phyloP scores from a whole-genome alignment of 2,797 vertebrate species.

The Phrynocephalus vlangalii region DNA sequence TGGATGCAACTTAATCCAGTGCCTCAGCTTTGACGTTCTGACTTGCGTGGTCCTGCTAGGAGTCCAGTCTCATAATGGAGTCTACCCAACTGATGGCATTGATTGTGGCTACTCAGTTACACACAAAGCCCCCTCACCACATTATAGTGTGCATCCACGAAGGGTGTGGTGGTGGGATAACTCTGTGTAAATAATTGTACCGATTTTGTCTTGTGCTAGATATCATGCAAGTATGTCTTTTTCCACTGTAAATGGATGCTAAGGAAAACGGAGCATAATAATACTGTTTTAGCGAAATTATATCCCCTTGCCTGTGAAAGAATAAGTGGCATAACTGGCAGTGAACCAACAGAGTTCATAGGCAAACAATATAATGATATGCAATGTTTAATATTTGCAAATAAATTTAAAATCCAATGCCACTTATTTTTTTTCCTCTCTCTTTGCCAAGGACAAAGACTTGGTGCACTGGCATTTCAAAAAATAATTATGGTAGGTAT shows the following conservation, averaged over 20 bases:
- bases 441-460: conserved; percentile 17
- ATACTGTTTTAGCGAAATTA: background rate
- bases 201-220: background rate
- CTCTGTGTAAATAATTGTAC: too few relatives aligned
- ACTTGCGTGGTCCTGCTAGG: too few relatives aligned
- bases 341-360: conserved; percentile 15
- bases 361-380: conserved; percentile 13
- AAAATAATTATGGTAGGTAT: background rate
- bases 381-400: conserved; percentile 18
- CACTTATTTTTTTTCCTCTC: background rate
- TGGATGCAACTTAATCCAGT: too few relatives aligned
- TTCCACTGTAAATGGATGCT: background rate
- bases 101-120: too few relatives aligned
- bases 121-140: too few relatives aligned
- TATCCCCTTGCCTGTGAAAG: background rate
- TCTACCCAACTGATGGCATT: too few relatives aligned
- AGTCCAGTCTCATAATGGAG: too few relatives aligned
- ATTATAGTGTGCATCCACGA: too few relatives aligned
- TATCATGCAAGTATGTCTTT: background rate
- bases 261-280: background rate
- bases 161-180: too few relatives aligned
- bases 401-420: conserved; percentile 1
- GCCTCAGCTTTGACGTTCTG: too few relatives aligned
- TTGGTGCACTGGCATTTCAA: background rate
- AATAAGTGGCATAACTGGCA: background rate